Conservation (phyloP, 2,797 vertebrate species). For the Sphaeramia orbicularis region DNA sequence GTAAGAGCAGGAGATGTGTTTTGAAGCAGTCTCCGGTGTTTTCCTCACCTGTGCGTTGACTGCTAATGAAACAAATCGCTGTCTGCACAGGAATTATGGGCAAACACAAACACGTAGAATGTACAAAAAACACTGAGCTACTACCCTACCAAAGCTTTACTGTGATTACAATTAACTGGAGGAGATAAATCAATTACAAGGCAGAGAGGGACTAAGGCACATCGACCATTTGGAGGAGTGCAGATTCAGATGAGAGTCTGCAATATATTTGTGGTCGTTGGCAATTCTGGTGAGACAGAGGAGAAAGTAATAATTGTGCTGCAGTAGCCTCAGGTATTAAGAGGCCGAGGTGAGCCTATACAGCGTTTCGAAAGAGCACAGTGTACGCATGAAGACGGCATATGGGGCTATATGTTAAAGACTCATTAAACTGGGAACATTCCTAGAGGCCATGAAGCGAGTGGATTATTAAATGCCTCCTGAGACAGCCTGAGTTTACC, state of each 20-base stretch:
- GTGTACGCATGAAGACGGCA: conserved; percentile 10
- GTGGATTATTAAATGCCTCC: conserved; percentile 29
- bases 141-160: conserved; percentile 40
- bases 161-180: conserved; percentile 60
- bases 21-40: conserved; percentile 54
- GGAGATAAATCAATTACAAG: conserved; percentile 58
- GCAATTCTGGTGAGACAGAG: conserved; percentile 42
- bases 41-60: conserved; percentile 50
- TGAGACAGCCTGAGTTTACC: conserved; percentile 20
- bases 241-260: conserved; percentile 50
- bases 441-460: background rate
- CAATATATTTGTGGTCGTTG: conserved; percentile 54
- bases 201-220: conserved; percentile 44
- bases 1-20: conserved; percentile 46
- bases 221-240: conserved; percentile 51
- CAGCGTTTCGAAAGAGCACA: conserved; percentile 22
- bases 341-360: conserved; percentile 38
- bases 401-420: conserved; percentile 28
- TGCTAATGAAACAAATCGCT: conserved; percentile 46
- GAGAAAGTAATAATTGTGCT: conserved; percentile 42
- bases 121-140: conserved; percentile 10
- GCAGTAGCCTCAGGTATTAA: conserved; percentile 41
- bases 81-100: conserved; percentile 12
- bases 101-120: conserved; percentile 15
- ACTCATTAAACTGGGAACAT: conserved; percentile 21